phyloP scores from a whole-genome alignment of 2,113 vertebrate genomes.

The Herpailurus yagouaroundi region DNA sequence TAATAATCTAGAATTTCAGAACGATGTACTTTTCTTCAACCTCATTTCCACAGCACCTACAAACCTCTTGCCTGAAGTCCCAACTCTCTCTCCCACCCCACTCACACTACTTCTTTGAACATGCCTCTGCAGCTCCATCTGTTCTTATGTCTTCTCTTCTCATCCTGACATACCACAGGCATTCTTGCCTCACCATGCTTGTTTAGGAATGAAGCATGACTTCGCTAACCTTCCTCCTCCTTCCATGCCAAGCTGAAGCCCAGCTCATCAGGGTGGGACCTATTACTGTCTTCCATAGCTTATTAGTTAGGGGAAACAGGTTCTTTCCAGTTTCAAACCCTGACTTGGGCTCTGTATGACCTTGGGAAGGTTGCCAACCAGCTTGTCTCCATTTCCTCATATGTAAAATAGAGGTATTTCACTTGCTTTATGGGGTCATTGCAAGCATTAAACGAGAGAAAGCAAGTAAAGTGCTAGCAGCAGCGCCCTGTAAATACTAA shows the following conservation, averaged over 20 bases:
- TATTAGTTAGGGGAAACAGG: not conserved
- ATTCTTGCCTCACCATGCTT: not conserved
- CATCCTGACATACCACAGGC: rapidly evolving
- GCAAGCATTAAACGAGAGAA: not conserved
- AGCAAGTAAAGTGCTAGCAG: not conserved
- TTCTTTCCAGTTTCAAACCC: not conserved
- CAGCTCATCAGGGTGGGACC: not conserved
- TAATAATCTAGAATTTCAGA: not conserved
- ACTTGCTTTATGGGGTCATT: not conserved
- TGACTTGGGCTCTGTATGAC: not conserved
- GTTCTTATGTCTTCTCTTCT: not conserved
- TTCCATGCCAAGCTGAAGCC: not conserved
- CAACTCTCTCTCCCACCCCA: not conserved
- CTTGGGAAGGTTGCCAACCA: not conserved
- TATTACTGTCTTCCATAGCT: not conserved
- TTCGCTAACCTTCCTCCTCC: not conserved
- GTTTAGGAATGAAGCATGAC: not conserved
- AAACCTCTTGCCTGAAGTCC: not conserved
- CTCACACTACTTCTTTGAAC: too few species aligned
- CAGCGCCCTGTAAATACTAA: not conserved
- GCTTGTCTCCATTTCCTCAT: not conserved
- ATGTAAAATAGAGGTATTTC: not conserved
- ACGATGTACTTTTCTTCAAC: not conserved
- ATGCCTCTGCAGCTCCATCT: not conserved
- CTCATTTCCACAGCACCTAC: not conserved